These are phyloP conservation scores for Stegophylla sp. DNA, from an alignment of 2,888 invertebrate species.

Conservation along the genomic window DNA sequence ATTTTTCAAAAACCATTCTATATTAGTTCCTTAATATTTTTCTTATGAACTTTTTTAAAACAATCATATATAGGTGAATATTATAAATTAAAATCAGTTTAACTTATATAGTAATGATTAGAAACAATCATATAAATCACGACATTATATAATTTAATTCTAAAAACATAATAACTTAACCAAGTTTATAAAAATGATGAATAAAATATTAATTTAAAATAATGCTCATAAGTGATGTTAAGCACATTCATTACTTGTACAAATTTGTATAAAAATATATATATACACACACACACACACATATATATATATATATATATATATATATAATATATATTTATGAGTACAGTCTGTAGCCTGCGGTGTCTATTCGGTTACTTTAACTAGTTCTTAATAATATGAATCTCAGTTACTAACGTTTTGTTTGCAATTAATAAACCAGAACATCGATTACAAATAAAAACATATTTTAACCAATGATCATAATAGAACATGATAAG, in stretches of 20 bases:
- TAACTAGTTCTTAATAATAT: constrained; percentile 24
- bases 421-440: constrained; percentile 34
- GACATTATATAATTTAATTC: not conserved
- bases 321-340: too few relatives aligned
- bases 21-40: not conserved
- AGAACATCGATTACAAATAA: constrained; percentile 17
- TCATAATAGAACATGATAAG: not conserved
- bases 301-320: too few relatives aligned
- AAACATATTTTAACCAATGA: constrained; percentile 26
- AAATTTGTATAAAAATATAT: too few relatives aligned
- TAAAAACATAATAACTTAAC: not conserved
- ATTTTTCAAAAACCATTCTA: not conserved
- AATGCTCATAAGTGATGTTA: too few relatives aligned
- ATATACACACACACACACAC: too few relatives aligned
- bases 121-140: too few relatives aligned
- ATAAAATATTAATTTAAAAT: too few relatives aligned
- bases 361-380: constrained; percentile 17
- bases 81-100: too few relatives aligned
- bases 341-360: too few relatives aligned
- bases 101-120: not conserved
- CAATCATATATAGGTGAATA: too few relatives aligned
- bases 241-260: too few relatives aligned
- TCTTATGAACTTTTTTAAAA: too few relatives aligned
- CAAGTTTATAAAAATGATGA: not conserved
- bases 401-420: constrained; percentile 20